Evolutionary conservation across 2,113 vertebrate genomes (phyloP).

Genomic region (Corythoichthys haematopterus): DNA sequence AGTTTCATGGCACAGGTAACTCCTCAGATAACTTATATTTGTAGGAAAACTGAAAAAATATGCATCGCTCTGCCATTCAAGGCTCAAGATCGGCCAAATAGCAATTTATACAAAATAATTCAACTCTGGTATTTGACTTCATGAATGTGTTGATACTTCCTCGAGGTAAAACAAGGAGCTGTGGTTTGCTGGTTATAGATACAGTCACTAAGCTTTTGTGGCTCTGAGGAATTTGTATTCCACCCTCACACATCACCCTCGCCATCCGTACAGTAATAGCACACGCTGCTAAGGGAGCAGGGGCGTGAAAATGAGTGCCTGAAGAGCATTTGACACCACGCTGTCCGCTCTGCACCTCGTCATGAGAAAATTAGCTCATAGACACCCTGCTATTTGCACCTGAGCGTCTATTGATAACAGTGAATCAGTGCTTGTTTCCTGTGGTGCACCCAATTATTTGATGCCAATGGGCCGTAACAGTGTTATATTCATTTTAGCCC

Average conservation of each 20-base stretch:
- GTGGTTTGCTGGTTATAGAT: neutral
- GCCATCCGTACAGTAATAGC: conserved; percentile 22
- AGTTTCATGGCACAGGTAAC: conserved; percentile 89
- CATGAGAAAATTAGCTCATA: conserved; percentile 31
- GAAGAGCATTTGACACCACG: conserved; percentile 41
- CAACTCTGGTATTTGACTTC: neutral
- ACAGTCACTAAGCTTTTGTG: conserved; percentile 6
- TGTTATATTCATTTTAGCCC: conserved; percentile 5
- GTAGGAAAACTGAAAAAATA: neutral
- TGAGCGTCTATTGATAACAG: conserved; percentile 18
- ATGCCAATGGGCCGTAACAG: neutral
- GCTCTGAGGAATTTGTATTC: conserved; percentile 21
- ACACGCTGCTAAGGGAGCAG: conserved; percentile 6
- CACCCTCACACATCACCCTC: conserved; percentile 24
- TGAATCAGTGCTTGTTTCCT: conserved; percentile 8
- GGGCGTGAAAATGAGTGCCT: conserved; percentile 26
- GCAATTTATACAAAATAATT: neutral
- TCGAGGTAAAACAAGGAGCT: neutral
- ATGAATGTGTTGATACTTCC: neutral
- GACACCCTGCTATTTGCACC: conserved; percentile 34
- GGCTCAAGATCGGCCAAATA: neutral
- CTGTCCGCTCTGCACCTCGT: conserved; percentile 13
- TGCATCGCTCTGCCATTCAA: neutral
- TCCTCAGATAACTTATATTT: neutral
- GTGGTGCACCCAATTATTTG: neutral